Conservation (phyloP, 2,113 vertebrate species). For the Tenrec ecaudatus region DNA sequence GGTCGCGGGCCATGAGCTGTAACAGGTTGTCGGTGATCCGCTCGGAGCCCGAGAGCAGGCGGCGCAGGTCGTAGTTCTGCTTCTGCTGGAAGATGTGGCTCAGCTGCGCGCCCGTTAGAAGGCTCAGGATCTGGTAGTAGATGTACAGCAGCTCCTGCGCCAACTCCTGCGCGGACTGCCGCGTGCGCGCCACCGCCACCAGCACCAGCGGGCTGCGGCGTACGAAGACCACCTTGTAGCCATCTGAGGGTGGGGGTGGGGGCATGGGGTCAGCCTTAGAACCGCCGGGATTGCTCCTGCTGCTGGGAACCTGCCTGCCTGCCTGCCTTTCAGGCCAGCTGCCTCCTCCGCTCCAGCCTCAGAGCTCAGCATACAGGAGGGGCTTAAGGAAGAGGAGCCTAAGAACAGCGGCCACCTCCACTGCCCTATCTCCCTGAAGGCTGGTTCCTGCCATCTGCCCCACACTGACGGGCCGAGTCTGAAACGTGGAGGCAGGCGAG, state of each 20-base stretch:
- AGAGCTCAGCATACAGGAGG: constrained; percentile 4
- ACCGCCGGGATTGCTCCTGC: neutral
- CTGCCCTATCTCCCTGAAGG: neutral
- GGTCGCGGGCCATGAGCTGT: constrained; percentile 94
- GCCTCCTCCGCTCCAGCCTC: neutral
- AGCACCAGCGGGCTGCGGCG: constrained; percentile 96
- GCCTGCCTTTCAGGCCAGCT: neutral
- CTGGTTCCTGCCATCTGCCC: neutral
- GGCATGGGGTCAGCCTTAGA: neutral
- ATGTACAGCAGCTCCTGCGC: constrained; percentile 97
- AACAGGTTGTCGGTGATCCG: constrained; percentile 97
- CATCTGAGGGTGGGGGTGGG: constrained; percentile 87
- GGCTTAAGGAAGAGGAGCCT: neutral
- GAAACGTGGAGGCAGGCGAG: neutral
- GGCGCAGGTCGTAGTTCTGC: constrained; percentile 97
- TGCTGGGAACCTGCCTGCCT: neutral
- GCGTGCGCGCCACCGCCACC: constrained; percentile 94
- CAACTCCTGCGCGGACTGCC: constrained; percentile 95
- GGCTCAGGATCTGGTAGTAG: constrained; percentile 98
- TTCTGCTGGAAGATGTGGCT: constrained; percentile 97
- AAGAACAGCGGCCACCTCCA: neutral
- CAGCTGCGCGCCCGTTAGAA: constrained; percentile 97
- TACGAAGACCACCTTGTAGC: constrained; percentile 97
- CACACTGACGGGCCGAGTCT: neutral
- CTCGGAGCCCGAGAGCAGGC: constrained; percentile 95